Base-by-base conservation (phyloP, 2,113 vertebrate genomes). In the Neoarius graeffei region DNA sequence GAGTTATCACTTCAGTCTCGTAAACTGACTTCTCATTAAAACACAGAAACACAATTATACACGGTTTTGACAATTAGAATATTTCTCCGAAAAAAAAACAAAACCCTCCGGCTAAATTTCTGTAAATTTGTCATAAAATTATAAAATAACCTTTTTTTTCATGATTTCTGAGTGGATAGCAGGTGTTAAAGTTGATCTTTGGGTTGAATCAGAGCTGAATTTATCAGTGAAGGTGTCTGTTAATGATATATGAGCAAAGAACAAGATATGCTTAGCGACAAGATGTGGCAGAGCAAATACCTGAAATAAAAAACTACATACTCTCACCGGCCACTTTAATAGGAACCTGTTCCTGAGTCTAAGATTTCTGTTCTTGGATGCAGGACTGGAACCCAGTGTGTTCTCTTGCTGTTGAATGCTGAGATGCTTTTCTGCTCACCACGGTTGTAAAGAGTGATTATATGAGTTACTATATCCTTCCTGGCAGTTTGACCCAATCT, bases 171-270 rank as follows among this genome's bases (percentile, higher is more conserved):
- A 7, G 15, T 27, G n/a, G n/a, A 86, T 13, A 13, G 42, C 74
- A 80, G 77, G 27, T 66, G 85, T 86, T 57, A 42, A 81, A 57
- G 60, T 5, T 15, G n/a, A 73, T 7, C 25, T 66, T 80, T 42
- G 60, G 59, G 7, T 20, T 86, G 42, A 52, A 71, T 69, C 60
- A 59, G 17, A 66, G 62, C 59, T 59, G n/a, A 60, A 80, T 86
- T 57, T 42, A 56, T 52, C 6, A 27, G 35, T 69, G 48, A 81
- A 48, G 27, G 23, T 81, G 48, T 80, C 60, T 56, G 35, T 59
- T 81, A 86, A 86, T 69, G 77, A 67, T 81, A 81, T 30, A 35
- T 11, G 62, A 67, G n/a, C 11, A 62, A 27, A 62, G 30, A 52
- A n/a, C 84, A 50, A n/a, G 56, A 52, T 42, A 56, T 60, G 10